A percentile compares a stretch with the other conserved stretches of the same genome.
phyloP scores from a whole-genome alignment of 2,888 invertebrate genomes.

The Apodemia zela region DNA sequence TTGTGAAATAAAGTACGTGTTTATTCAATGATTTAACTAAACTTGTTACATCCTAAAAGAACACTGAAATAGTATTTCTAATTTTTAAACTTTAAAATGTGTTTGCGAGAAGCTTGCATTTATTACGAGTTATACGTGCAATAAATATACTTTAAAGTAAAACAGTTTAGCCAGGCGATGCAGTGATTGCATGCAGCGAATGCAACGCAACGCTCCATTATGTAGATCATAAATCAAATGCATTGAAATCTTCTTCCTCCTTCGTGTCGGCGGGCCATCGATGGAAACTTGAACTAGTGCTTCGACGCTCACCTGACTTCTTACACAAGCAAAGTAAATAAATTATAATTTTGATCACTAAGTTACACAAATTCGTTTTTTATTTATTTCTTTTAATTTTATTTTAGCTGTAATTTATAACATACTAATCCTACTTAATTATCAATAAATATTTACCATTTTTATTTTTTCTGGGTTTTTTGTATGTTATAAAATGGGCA shows the following conservation, averaged over 20 bases:
- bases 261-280: slow-evolving; percentile 69
- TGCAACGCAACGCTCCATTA: slow-evolving; percentile 68
- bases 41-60: not conserved
- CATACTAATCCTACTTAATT: too few relatives aligned
- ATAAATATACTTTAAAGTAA: slow-evolving; percentile 13
- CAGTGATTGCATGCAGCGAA: slow-evolving; percentile 62
- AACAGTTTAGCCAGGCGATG: slow-evolving; percentile 25
- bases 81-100: not conserved
- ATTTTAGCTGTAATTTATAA: too few relatives aligned
- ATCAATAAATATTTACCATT: too few relatives aligned
- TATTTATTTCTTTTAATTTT: too few relatives aligned
- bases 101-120: not conserved
- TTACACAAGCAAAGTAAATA: not conserved
- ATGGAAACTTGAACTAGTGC: slow-evolving; percentile 55
- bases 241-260: slow-evolving; percentile 76
- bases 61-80: not conserved
- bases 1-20: too few relatives aligned
- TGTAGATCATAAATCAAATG: slow-evolving; percentile 70
- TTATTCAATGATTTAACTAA: too few relatives aligned
- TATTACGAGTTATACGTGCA: slow-evolving; percentile 1
- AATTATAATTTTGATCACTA: not conserved
- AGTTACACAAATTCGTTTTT: too few relatives aligned
- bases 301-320: not conserved
- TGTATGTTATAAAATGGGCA: too few relatives aligned
- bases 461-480: too few relatives aligned